Percentiles rank a stretch among this genome's conserved stretches.
phyloP scores from a whole-genome alignment of 2,888 invertebrate genomes.

The Pinctada fucata region DNA sequence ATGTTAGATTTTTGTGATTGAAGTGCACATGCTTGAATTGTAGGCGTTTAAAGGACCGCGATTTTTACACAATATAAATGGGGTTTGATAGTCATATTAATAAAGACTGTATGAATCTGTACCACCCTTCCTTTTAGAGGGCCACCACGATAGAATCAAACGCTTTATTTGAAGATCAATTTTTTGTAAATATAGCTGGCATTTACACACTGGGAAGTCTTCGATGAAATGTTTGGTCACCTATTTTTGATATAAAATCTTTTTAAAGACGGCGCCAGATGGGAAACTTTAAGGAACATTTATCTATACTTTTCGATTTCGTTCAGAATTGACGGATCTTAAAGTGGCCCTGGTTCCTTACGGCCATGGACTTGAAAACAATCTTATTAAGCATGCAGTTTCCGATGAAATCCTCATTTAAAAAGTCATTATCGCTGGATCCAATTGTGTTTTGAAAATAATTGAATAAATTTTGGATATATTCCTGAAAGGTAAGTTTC shows the following conservation, averaged over 20 bases:
- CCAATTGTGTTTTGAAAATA: too few relatives aligned
- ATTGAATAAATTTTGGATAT: too few relatives aligned
- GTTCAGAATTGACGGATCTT: too few relatives aligned
- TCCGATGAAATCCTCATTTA: too few relatives aligned
- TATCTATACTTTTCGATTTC: too few relatives aligned
- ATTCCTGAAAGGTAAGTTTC: too few relatives aligned
- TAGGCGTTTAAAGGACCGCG: conserved; percentile 23
- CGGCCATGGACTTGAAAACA: too few relatives aligned
- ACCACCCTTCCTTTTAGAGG: conserved; percentile 26
- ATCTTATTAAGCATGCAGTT: too few relatives aligned
- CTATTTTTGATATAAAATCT: background rate
- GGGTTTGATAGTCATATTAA: conserved; percentile 29
- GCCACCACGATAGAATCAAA: conserved; percentile 16
- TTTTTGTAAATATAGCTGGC: conserved; percentile 25
- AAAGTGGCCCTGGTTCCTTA: too few relatives aligned
- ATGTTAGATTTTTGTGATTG: conserved; percentile 5
- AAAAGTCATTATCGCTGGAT: too few relatives aligned
- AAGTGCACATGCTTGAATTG: conserved; percentile 24
- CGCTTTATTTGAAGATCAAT: conserved; percentile 20
- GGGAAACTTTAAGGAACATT: too few relatives aligned
- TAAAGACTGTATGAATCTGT: conserved; percentile 12
- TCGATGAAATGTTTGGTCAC: conserved; percentile 19
- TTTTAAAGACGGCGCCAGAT: too few relatives aligned
- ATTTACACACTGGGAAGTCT: conserved; percentile 14
- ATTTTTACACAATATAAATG: conserved; percentile 10